phyloP scores from a whole-genome alignment of 2,888 invertebrate species.

The Rhagonycha fulva region DNA sequence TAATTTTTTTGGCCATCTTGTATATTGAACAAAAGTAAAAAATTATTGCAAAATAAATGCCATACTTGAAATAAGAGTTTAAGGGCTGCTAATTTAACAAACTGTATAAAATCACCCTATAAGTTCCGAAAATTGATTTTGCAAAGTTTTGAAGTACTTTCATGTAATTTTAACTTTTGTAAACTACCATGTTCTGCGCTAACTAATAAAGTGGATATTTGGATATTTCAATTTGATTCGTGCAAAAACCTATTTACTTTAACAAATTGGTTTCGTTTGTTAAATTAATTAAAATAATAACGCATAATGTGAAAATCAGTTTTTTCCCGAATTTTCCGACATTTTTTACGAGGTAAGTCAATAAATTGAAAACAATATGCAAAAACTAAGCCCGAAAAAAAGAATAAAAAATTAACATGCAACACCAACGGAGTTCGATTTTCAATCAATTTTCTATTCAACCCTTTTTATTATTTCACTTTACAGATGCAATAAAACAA shows the following conservation, averaged over 20 bases:
- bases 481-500: slow-evolving; percentile 8
- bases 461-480: neutral
- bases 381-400: neutral
- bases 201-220: neutral
- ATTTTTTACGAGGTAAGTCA: neutral
- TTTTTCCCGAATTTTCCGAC: neutral
- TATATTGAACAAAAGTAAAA: too few relatives aligned
- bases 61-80: neutral
- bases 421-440: neutral
- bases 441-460: slow-evolving; percentile 13
- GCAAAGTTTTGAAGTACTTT: neutral
- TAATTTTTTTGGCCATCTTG: too few relatives aligned
- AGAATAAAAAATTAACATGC: neutral
- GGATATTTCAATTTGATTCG: neutral
- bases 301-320: neutral
- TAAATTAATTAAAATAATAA: neutral
- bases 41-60: too few relatives aligned
- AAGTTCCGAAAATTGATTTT: neutral
- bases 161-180: neutral
- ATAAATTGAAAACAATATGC: neutral
- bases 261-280: neutral
- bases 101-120: neutral
- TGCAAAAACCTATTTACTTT: neutral
- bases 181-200: neutral
- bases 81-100: neutral